Percentiles rank a stretch among this genome's conserved stretches.
phyloP scores from a whole-genome alignment of 2,888 invertebrate species.

The Cantharis rustica region DNA sequence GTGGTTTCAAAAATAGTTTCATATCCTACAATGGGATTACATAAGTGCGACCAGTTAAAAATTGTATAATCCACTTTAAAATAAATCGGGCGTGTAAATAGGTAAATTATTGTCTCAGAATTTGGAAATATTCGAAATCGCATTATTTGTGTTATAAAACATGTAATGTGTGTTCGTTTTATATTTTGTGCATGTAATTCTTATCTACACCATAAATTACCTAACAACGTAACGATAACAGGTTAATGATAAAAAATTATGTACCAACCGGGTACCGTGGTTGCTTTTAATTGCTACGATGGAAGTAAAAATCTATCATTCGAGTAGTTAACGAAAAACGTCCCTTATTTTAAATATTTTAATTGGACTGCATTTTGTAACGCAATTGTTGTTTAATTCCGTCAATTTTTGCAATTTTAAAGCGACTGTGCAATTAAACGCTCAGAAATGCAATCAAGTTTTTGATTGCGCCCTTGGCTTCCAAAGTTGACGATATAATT shows the following conservation, averaged over 20 bases:
- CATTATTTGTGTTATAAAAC: background rate
- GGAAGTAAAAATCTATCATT: too few relatives aligned
- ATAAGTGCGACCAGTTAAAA: background rate
- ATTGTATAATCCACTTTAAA: background rate
- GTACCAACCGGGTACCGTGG: background rate
- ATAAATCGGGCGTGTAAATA: background rate
- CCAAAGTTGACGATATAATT: background rate
- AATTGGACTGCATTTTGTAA: background rate
- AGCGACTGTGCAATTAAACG: background rate
- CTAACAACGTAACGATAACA: background rate
- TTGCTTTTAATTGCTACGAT: background rate
- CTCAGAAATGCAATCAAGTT: background rate
- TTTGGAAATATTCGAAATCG: background rate
- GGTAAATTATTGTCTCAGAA: background rate
- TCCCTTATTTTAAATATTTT: background rate
- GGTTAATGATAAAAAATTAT: background rate
- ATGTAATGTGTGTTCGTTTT: slow-evolving; percentile 10
- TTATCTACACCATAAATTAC: background rate
- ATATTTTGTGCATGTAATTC: slow-evolving; percentile 3
- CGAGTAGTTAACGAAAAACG: background rate
- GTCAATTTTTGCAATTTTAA: background rate
- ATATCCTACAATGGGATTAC: background rate
- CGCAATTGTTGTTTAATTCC: background rate
- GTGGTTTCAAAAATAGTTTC: background rate
- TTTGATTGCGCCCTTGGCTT: background rate